phyloP scores from a whole-genome alignment of 1,140 invertebrate species.

The Diuraphis noxia region DNA sequence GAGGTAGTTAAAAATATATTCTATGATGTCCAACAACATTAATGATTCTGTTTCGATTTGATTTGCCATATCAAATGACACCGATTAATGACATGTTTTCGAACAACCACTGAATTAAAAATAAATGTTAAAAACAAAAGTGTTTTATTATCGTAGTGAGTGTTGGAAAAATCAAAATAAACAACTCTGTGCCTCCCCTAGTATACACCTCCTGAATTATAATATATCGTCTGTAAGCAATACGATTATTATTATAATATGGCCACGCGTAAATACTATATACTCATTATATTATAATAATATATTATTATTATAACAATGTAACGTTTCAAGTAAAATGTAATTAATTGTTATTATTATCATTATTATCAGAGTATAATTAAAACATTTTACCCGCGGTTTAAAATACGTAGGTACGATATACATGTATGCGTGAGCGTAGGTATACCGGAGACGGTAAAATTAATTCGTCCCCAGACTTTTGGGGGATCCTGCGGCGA shows the following conservation, averaged over 20 bases:
- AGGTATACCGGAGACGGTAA: not conserved
- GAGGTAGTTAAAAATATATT: too few relatives aligned
- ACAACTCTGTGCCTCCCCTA: not conserved
- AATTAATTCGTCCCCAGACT: constrained; percentile 37
- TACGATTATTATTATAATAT: not conserved
- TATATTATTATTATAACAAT: not conserved
- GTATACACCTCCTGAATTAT: not conserved
- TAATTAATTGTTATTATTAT: not conserved
- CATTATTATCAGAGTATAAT: not conserved
- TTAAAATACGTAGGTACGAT: not conserved
- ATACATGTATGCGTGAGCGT: not conserved
- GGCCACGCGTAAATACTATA: too few relatives aligned
- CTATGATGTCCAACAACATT: too few relatives aligned
- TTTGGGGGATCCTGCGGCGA: not conserved
- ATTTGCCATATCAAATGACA: too few relatives aligned
- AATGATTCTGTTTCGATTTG: too few relatives aligned
- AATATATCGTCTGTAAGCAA: not conserved
- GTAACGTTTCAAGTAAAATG: not conserved
- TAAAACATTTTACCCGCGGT: not conserved
- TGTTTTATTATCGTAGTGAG: not conserved
- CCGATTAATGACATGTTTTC: too few relatives aligned
- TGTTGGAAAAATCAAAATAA: not conserved
- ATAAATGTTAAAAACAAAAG: not conserved
- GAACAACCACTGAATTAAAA: too few relatives aligned
- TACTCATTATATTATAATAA: not conserved